phyloP scores from a whole-genome alignment of 2,113 vertebrate genomes.

The Podilymbus podiceps region DNA sequence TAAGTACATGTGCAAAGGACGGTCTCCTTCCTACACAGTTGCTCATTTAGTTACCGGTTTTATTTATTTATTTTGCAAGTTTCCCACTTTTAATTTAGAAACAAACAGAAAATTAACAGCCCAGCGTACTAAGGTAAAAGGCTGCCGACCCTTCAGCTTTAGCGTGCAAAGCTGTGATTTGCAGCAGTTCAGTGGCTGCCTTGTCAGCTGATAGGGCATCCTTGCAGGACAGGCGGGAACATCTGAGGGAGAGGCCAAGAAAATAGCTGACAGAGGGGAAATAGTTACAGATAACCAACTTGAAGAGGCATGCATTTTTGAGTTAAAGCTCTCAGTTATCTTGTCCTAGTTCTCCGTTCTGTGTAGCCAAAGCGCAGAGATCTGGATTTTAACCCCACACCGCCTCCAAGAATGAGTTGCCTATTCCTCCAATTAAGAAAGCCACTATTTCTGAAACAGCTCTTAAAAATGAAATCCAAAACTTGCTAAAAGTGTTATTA shows the following conservation, averaged over 20 bases:
- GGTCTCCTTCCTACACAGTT: background rate
- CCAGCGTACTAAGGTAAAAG: background rate
- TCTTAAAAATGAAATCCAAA: background rate
- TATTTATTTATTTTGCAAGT: background rate
- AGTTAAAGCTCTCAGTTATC: constrained; percentile 3
- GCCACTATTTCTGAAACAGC: background rate
- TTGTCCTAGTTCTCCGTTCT: background rate
- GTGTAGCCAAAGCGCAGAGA: background rate
- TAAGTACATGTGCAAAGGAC: background rate
- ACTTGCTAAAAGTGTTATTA: background rate
- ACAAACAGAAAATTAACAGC: background rate
- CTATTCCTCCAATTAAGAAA: background rate
- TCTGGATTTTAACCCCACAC: constrained; percentile 1
- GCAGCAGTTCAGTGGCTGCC: background rate
- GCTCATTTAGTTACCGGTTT: background rate
- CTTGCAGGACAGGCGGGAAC: background rate
- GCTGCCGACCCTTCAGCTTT: background rate
- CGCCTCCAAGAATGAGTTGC: background rate
- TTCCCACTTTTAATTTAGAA: background rate
- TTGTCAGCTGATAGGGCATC: background rate
- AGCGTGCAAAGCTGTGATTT: background rate
- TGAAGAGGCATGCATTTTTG: background rate
- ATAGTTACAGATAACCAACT: background rate
- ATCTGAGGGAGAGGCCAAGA: background rate
- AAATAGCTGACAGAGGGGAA: background rate